Evolutionary conservation across 2,888 invertebrate species (phyloP), one percentile per base, ranked within the genome.

Genomic region (Parascotia fuliginaria): DNA sequence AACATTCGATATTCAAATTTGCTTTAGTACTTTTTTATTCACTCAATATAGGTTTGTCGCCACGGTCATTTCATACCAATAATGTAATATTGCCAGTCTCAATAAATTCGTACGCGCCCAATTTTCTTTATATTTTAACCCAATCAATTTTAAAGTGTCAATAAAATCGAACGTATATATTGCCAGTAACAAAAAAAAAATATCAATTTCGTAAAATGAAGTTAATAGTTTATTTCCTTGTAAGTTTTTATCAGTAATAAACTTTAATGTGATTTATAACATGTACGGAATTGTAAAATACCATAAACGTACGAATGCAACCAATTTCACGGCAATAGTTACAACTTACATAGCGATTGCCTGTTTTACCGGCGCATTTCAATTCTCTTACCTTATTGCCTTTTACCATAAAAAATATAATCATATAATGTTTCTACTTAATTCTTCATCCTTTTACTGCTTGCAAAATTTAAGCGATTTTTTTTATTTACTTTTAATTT

Each of bases 311-410:
- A 50, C 55, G 65, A 73, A 65, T 62, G 62, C 55, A 62, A 55
- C 62, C 70, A 76, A 78, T 78, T 78, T 78, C 78, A 78, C 71
- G 76, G 55, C 65, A 64, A 63, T 74, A 63, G 62, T 53, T 63
- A 65, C 61, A 69, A 60, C 53, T 71, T 70, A 72, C 71, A 66
- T 67, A 55, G 46, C 41, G 58, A 54, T 72, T 75, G 69, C 66
- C 65, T 68, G 65, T 67, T 75, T 73, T 71, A 71, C 64, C 62
- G 65, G 45, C 59, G 70, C 67, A 74, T 75, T 70, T 70, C 50
- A 70, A 68, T 68, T 73, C 54, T 55, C 59, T 57, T 73, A 67
- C 68, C 67, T 63, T 68, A 68, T 67, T 70, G 64, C 51, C 50
- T 59, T 53, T 6, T 42, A 36, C 50, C 42, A 70, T 70, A 70